Evolutionary conservation across 1,140 invertebrate species (phyloP), one percentile per base, ranked within the genome.

Genomic region (Acromyrmex echinatior): DNA sequence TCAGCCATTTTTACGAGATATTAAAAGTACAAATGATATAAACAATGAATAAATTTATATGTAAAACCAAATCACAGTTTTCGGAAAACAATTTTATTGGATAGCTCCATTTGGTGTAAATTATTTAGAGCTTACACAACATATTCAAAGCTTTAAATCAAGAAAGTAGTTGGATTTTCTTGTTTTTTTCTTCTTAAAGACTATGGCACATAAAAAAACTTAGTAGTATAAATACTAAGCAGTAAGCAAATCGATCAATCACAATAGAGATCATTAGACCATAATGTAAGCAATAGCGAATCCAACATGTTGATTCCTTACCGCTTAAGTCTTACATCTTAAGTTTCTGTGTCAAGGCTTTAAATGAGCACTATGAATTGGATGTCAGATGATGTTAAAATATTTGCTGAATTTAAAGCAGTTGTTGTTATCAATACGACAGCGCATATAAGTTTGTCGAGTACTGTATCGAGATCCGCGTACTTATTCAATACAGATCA

Each of bases 401-500:
- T 76, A 60, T 60, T 60, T 10, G 0, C 35, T 2, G 0, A 60
- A 16, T 74, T 18, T 35, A 25, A 76, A 58, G 0, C 6, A 10
- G 5, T 58, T 58, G 51, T n/a, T 58, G 31, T 76, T 39, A 6
- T 58, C 73, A 58, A 21, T 31, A 60, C 2, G 18, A 60, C 16
- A 35, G 12, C 14, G 3, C 21, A 76, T 45, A 21, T 39, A 49
- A 49, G 12, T 5, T 49, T 51, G 31, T 39, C n/a, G n/a, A 60
- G 7, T 2, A 25, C n/a, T 45, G 35, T 45, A 76, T 76, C 51
- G 31, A 60, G 73, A 60, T 45, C 35, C 73, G 6, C 9, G 12
- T 45, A 76, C 10, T 35, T 58, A 58, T 76, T 62, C 35, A 6
- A 76, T 45, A 76, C 21, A 25, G 62, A 77, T 77, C 56, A 62